Base-by-base conservation (phyloP, 2,113 vertebrate species). In the Nothocercus nigrocapillus region DNA sequence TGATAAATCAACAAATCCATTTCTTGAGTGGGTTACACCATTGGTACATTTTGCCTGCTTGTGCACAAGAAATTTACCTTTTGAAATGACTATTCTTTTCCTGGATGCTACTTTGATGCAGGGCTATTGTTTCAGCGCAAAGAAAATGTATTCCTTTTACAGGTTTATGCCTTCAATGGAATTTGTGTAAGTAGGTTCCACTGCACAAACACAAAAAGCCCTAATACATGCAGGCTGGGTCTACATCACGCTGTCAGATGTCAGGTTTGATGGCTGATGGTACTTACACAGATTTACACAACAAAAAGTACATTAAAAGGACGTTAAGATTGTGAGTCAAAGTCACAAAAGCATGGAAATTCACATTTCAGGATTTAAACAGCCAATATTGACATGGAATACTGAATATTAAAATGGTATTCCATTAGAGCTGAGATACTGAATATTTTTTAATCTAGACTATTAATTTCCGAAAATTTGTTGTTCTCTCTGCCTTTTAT, bases 231-330 rank as follows among this genome's bases (percentile, higher is more conserved):
- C 98, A 97, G 96, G 96, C 97, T 97, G 96, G 97, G 96, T 94
- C 97, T 97, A 87, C 97, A 73, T 82, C 95, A 78, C 63, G 67
- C 95, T 84, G 92, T 97, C 94, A 98, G 96, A 97, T 97, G 98
- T 98, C 98, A 98, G 40, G 7, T 94, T 96, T 98, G 98, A 98
- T 59, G 97, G 97, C 96, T 97, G 97, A 98, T 97, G 97, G 97
- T 97, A 98, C 97, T 98, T 98, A 98, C 96, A 98, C 97, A 98
- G 97, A 98, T 98, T 98, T 98, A 98, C 98, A 98, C 98, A 98
- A 98, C 97, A 98, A 98, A 98, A 98, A 98, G 97, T 98, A 98
- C 97, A 97, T 98, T 97, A 98, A 97, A 97, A 94, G 94, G 97
- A 98, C 89, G 87, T 96, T 98, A 97, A 97, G 97, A 98, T 95